A percentile compares a stretch with the other conserved stretches of the same genome.
Evolutionary conservation across 2,797 vertebrate genomes (phyloP).

Genomic region (Acrossocheilus wenchowensis): DNA sequence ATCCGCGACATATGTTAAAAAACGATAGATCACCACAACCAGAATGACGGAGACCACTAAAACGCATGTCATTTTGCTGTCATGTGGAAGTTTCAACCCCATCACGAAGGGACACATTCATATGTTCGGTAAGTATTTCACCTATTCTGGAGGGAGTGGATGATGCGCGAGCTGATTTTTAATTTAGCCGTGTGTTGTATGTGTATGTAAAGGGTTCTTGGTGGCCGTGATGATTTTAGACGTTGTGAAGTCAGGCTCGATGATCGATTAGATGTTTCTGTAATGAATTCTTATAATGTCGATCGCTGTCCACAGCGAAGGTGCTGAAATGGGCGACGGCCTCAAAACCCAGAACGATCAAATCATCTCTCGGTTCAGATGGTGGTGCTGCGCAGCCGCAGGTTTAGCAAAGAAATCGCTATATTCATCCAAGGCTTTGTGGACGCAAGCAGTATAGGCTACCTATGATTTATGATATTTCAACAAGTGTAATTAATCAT

Average conservation of each 20-base stretch:
- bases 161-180: neutral
- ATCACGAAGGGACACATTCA: slow-evolving; percentile 97
- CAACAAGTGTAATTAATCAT: neutral
- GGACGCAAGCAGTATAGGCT: neutral
- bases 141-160: neutral
- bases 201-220: neutral
- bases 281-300: neutral
- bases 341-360: neutral
- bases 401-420: neutral
- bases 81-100: slow-evolving; percentile 98
- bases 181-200: neutral
- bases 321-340: slow-evolving; percentile 75
- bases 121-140: slow-evolving; percentile 91
- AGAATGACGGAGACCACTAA: slow-evolving; percentile 91
- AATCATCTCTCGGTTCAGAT: slow-evolving; percentile 9
- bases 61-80: slow-evolving; percentile 94
- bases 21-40: neutral
- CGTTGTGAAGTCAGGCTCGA: neutral
- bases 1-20: slow-evolving; percentile 41
- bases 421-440: neutral
- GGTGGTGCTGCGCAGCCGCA: slow-evolving; percentile 18
- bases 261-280: neutral
- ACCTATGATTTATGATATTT: neutral
- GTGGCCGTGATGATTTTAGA: slow-evolving; percentile 14
- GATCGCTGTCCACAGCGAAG: slow-evolving; percentile 69